These are phyloP conservation scores for Actenoides lindsayi DNA, from an alignment of 2,113 vertebrate species.

Conservation along the genomic window DNA sequence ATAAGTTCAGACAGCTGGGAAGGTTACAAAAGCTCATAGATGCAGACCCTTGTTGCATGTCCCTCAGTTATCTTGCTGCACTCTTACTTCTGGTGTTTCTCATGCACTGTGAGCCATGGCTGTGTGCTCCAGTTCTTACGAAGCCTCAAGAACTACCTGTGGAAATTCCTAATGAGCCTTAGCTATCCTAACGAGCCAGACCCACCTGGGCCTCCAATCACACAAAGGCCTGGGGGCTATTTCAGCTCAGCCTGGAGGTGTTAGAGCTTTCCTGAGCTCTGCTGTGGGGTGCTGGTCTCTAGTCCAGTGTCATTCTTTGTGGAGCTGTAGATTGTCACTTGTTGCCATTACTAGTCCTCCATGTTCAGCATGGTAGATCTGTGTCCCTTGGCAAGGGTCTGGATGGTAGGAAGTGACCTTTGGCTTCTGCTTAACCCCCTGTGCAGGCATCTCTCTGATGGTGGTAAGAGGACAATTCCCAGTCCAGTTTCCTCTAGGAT, in stretches of 20 bases:
- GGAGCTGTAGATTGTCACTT: not conserved
- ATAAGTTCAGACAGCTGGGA: not conserved
- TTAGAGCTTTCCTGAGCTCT: not conserved
- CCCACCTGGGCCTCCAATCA: not conserved
- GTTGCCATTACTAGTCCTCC: no score
- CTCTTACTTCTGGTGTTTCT: not conserved
- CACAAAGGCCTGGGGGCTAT: not conserved
- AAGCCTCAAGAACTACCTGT: not conserved
- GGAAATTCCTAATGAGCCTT: not conserved
- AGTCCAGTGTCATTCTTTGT: not conserved
- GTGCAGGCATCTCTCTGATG: accelerated
- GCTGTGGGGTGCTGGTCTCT: not conserved
- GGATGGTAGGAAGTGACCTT: not conserved
- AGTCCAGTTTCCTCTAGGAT: not conserved
- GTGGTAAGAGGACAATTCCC: not conserved
- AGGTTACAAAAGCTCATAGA: not conserved
- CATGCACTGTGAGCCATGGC: accelerated
- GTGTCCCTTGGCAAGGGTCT: accelerated
- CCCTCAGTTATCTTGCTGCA: not conserved
- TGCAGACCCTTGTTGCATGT: not conserved
- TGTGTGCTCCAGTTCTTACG: not conserved
- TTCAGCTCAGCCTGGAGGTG: not conserved
- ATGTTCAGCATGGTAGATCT: accelerated
- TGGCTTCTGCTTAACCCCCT: not conserved
- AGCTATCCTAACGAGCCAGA: accelerated